Evolutionary conservation across 1,140 invertebrate genomes (phyloP).

Genomic region (Papilio glaucus): DNA sequence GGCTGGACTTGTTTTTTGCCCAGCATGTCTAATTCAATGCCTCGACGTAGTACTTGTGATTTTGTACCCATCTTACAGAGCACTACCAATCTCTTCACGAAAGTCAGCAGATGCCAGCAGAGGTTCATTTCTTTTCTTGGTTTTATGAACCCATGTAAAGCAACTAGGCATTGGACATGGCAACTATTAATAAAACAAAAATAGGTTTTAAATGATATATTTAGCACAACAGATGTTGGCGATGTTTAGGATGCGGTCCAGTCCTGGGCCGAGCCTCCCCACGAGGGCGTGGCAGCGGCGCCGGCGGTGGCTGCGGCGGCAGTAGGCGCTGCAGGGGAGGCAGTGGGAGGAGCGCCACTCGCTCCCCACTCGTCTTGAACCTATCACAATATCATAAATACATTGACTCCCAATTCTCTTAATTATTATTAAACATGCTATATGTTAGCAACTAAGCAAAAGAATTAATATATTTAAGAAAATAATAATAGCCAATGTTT

Average conservation of each 20-base stretch:
- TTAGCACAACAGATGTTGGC: constrained; percentile 48
- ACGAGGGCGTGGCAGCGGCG: constrained; percentile 62
- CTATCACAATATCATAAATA: constrained; percentile 43
- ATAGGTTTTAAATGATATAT: constrained; percentile 52
- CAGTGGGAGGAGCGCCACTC: constrained; percentile 44
- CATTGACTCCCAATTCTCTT: background rate
- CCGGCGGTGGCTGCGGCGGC: constrained; percentile 52
- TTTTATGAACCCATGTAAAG: too few relatives aligned
- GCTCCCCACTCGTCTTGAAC: constrained; percentile 78
- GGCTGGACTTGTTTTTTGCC: too few relatives aligned
- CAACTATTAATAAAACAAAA: constrained; percentile 41
- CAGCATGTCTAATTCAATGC: too few relatives aligned
- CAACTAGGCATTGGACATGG: too few relatives aligned
- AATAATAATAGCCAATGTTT: too few relatives aligned
- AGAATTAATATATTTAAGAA: too few relatives aligned
- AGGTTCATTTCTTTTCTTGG: too few relatives aligned
- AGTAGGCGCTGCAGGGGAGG: constrained; percentile 55
- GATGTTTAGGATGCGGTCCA: constrained; percentile 70
- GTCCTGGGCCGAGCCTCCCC: constrained; percentile 76
- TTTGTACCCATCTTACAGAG: too few relatives aligned
- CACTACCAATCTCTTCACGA: too few relatives aligned
- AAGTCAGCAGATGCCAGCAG: too few relatives aligned
- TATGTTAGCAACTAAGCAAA: too few relatives aligned
- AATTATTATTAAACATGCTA: background rate
- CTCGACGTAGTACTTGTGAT: too few relatives aligned